Base-by-base conservation (phyloP, 37 sponge, comb jelly and placozoan species). In the Mnemiopsis leidyi region DNA sequence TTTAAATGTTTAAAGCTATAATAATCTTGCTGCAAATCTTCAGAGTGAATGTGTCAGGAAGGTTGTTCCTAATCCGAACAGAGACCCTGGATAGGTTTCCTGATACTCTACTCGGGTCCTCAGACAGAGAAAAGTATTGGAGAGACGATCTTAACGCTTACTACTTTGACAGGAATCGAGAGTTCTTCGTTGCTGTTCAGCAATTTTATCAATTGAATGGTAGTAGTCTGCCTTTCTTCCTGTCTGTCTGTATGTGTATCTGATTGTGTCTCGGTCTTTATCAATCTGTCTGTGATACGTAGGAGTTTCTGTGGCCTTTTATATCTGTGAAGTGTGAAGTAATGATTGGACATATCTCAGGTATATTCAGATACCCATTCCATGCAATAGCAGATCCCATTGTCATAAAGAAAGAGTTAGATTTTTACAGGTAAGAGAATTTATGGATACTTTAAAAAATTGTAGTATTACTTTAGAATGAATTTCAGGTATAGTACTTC, bases 121-220 rank as follows among this genome's bases (percentile, higher is more conserved):
- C 75, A 29, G 75, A 71, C 30, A 71, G n/a, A 18, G n/a, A 71
- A 5, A n/a, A 25, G 25, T 71, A 23, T 25, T 71, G 75, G 75
- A 71, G 30, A 25, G 75, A 71, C 5, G 75, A 71, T 5, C 75
- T 71, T 18, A 28, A 71, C 30, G 75, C 75, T 71, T 71, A 71
- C 75, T 71, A 71, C 30, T 71, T 71, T 28, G 75, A 71, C n/a
- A 71, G 75, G 30, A 71, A 71, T 18, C 5, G 61, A 48, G 61
- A 48, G 61, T 48, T 48, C 61, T 48, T 48, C 13, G 61, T 48
- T 18, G 5, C 61, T 48, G 61, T 48, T 13, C 61, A 48, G 13
- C 61, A 48, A 13, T 48, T 48, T 13, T 48, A 48, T 48, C 61
- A 48, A 13, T 13, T 48, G 61, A 48, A 48, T 18, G 61, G 61